Conservation (phyloP, 2,113 vertebrate species). For the Planiliza haematocheilus region DNA sequence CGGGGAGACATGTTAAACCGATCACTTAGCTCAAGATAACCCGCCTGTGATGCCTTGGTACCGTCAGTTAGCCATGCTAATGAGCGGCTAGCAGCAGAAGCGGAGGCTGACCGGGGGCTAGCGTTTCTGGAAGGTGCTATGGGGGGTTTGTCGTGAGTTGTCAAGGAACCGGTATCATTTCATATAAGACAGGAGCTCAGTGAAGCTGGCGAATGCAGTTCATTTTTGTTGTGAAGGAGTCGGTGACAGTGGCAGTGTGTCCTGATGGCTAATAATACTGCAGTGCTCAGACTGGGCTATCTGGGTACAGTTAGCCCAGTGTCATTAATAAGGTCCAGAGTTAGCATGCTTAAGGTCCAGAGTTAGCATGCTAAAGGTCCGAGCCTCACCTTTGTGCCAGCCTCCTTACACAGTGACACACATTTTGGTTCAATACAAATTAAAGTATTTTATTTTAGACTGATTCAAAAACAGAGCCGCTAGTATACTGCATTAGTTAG, state of each 20-base stretch:
- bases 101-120: constrained; percentile 19
- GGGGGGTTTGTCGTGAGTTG: background rate
- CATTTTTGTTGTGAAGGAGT: background rate
- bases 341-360: background rate
- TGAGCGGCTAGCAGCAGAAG: constrained; percentile 31
- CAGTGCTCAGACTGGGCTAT: constrained; percentile 25
- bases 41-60: constrained; percentile 33
- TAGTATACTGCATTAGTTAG: no score
- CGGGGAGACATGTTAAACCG: background rate
- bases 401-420: background rate
- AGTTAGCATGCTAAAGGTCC: background rate
- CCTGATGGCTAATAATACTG: constrained; percentile 30
- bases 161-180: background rate
- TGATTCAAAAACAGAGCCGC: no score
- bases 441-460: no score
- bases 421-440: background rate
- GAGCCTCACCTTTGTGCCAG: no score
- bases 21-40: constrained; percentile 18
- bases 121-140: constrained; percentile 16
- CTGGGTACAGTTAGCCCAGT: no score
- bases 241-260: constrained; percentile 9
- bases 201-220: background rate
- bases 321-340: no score
- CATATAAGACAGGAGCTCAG: background rate
- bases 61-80: constrained; percentile 64